Evolutionary conservation across 2,797 vertebrate species (phyloP).

Genomic region (Prionace glauca): DNA sequence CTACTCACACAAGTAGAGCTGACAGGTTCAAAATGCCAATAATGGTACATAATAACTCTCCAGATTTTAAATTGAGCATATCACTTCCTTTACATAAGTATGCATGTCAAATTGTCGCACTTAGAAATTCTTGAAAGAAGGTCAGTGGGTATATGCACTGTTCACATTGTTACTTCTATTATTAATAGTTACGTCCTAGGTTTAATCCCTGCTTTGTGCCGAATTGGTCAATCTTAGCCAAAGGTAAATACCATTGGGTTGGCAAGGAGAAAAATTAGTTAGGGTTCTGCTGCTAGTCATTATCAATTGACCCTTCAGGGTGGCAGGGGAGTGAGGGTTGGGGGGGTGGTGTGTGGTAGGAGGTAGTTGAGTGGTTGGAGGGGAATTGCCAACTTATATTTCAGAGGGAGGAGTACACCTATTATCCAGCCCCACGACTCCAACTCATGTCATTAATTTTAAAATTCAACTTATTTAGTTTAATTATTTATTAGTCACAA

Average conservation of each 20-base stretch:
- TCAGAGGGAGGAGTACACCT: neutral
- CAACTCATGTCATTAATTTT: no score
- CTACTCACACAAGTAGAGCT: neutral
- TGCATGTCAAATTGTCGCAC: neutral
- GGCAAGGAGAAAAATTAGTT: neutral
- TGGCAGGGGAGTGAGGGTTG: no score
- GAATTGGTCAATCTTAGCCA: neutral
- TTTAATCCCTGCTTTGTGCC: neutral
- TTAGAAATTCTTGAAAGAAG: neutral
- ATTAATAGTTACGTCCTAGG: neutral
- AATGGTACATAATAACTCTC: neutral
- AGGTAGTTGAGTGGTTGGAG: neutral
- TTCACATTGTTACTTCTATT: neutral
- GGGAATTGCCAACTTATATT: neutral
- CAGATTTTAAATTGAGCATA: neutral
- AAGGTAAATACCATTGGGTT: neutral
- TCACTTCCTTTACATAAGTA: neutral
- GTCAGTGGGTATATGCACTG: neutral
- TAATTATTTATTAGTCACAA: no score
- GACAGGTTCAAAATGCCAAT: neutral
- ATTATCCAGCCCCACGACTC: no score
- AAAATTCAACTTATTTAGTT: no score
- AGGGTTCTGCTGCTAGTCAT: neutral
- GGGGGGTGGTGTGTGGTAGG: no score
- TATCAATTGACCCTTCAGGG: neutral